These are phyloP conservation scores for Drosophila ananassae DNA, from an alignment of 1,140 invertebrate species.

Conservation along the genomic window DNA sequence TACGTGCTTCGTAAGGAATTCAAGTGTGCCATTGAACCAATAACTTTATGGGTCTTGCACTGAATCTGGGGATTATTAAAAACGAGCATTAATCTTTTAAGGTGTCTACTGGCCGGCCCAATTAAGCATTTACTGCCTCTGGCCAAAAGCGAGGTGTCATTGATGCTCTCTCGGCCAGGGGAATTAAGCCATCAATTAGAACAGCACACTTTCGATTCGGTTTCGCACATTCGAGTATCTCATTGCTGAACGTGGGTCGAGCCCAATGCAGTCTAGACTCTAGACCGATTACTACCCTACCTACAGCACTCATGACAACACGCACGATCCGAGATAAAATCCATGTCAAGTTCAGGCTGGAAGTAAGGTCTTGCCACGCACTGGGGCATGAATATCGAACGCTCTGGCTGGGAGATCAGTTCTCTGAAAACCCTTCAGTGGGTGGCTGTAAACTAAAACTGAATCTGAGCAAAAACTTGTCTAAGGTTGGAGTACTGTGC, in stretches of 20 bases:
- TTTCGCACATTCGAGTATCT: slow-evolving; percentile 23
- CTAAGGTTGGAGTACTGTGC: slow-evolving; percentile 5
- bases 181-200: slow-evolving; percentile 70
- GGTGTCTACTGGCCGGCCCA: slow-evolving; percentile 3
- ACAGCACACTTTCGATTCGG: slow-evolving; percentile 48
- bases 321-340: slow-evolving; percentile 58
- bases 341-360: slow-evolving; percentile 72
- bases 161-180: slow-evolving; percentile 19
- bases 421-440: slow-evolving; percentile 37
- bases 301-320: slow-evolving; percentile 49
- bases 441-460: slow-evolving; percentile 5
- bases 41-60: slow-evolving; percentile 28
- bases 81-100: slow-evolving; percentile 8
- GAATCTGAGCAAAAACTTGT: not conserved
- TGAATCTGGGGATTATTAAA: slow-evolving; percentile 27
- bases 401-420: slow-evolving; percentile 22
- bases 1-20: slow-evolving; percentile 9
- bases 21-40: slow-evolving; percentile 38
- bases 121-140: slow-evolving; percentile 24
- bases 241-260: slow-evolving; percentile 68
- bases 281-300: slow-evolving; percentile 55
- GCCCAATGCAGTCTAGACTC: slow-evolving; percentile 69
- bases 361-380: slow-evolving; percentile 63
- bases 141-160: slow-evolving; percentile 20
- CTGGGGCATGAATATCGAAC: slow-evolving; percentile 78